These are phyloP conservation scores for Stigmatopora nigra DNA, from an alignment of 2,113 vertebrate genomes.

Conservation along the genomic window DNA sequence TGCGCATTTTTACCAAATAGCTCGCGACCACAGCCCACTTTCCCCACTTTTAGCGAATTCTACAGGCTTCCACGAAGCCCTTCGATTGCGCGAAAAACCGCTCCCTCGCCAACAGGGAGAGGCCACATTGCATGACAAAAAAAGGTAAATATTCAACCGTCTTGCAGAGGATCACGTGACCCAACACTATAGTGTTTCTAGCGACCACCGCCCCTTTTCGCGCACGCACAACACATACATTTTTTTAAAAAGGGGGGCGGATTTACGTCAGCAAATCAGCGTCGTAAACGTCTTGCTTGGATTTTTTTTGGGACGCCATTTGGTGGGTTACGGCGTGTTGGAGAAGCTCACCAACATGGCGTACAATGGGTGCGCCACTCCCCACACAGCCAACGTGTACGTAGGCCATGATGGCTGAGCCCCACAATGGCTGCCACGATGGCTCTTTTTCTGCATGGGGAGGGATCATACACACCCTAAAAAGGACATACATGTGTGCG, in stretches of 20 bases:
- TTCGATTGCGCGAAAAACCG: slow-evolving; percentile 9
- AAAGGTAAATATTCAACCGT: slow-evolving; percentile 66
- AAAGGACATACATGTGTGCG: slow-evolving; percentile 40
- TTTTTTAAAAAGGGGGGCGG: neutral
- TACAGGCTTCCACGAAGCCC: neutral
- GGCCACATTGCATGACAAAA: slow-evolving; percentile 59
- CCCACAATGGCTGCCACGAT: slow-evolving; percentile 65
- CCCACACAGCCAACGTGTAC: slow-evolving; percentile 50
- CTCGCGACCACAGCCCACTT: neutral
- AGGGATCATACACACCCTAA: slow-evolving; percentile 32
- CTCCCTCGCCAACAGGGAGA: slow-evolving; percentile 21
- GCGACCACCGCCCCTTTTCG: slow-evolving; percentile 23
- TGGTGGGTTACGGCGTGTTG: neutral
- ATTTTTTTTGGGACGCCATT: neutral
- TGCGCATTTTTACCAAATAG: neutral
- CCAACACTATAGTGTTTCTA: slow-evolving; percentile 48
- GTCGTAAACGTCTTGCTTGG: neutral
- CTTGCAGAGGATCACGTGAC: slow-evolving; percentile 62
- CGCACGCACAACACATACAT: slow-evolving; percentile 13
- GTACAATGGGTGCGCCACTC: slow-evolving; percentile 53
- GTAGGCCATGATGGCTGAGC: slow-evolving; percentile 59
- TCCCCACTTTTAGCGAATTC: neutral
- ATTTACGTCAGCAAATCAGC: neutral
- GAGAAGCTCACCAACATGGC: slow-evolving; percentile 42
- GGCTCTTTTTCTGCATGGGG: slow-evolving; percentile 47